These are phyloP conservation scores for Paramormyrops hopkinsi DNA, from an alignment of 2,797 vertebrate species.

Conservation along the genomic window DNA sequence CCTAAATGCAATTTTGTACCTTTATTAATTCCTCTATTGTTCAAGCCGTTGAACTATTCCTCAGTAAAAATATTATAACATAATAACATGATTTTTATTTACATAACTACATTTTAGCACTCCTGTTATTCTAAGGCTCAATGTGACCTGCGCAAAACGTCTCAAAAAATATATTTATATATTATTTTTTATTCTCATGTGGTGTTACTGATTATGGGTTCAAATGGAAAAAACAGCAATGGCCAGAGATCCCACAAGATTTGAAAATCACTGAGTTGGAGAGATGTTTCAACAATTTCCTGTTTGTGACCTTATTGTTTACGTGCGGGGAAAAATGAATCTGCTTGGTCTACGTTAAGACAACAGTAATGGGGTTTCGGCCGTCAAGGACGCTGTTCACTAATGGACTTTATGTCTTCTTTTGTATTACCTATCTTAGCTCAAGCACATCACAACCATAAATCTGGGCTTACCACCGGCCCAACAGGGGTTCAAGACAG, in stretches of 20 bases:
- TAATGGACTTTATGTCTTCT: not conserved
- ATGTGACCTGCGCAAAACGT: not conserved
- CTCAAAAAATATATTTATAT: not conserved
- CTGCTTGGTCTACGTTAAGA: not conserved
- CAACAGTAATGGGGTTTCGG: not conserved
- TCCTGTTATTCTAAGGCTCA: not conserved
- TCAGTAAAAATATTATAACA: not conserved
- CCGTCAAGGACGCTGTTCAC: not conserved
- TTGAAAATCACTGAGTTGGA: not conserved
- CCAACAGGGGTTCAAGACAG: not conserved
- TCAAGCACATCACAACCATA: not conserved
- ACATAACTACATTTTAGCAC: not conserved
- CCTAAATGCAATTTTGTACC: not conserved
- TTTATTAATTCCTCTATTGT: not conserved
- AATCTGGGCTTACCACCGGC: not conserved
- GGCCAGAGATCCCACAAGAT: not conserved
- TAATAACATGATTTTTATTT: not conserved
- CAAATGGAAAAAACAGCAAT: not conserved
- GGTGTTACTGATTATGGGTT: not conserved
- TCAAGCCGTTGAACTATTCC: not conserved
- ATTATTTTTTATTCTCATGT: not conserved
- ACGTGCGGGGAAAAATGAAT: not conserved
- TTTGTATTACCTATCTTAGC: not conserved
- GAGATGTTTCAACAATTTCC: slow-evolving; percentile 40
- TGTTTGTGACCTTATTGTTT: slow-evolving; percentile 44